Evolutionary conservation across 2,797 vertebrate species (phyloP).

Genomic region (Phoeniculus purpureus): DNA sequence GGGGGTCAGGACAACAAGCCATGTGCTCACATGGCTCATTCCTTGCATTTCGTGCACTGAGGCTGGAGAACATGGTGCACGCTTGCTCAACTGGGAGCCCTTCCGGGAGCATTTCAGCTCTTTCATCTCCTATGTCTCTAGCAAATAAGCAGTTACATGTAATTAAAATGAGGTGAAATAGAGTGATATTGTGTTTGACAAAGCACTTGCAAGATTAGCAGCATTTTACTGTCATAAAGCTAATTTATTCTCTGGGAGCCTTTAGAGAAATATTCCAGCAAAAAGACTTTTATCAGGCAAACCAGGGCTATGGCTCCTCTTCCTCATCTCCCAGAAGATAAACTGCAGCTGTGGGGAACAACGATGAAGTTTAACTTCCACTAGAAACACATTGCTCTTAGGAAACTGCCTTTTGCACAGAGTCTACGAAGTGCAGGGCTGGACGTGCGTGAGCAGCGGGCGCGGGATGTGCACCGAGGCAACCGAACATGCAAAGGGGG

Average conservation of each 20-base stretch:
- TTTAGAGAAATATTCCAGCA: not conserved
- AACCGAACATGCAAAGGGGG: not conserved
- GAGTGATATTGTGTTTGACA: not conserved
- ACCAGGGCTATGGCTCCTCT: not conserved
- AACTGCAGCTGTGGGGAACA: not conserved
- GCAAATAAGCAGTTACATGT: not conserved
- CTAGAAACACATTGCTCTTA: not conserved
- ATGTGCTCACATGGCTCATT: fast-evolving
- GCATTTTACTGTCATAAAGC: not conserved
- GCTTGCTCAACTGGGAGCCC: not conserved
- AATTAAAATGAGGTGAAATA: not conserved
- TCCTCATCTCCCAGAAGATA: not conserved
- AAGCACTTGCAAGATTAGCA: not conserved
- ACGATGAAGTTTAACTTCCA: not conserved
- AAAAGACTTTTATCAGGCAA: not conserved
- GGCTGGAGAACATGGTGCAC: not conserved
- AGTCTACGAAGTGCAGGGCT: not conserved
- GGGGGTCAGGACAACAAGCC: not conserved
- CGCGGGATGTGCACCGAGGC: not conserved
- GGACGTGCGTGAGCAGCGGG: not conserved
- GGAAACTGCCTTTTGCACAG: not conserved
- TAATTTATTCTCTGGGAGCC: not conserved
- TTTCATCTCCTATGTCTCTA: not conserved
- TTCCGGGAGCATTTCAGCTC: not conserved
- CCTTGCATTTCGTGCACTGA: not conserved